These are phyloP conservation scores for Hydroisotoma schaefferi DNA, from an alignment of 2,888 invertebrate genomes.

Conservation along the genomic window DNA sequence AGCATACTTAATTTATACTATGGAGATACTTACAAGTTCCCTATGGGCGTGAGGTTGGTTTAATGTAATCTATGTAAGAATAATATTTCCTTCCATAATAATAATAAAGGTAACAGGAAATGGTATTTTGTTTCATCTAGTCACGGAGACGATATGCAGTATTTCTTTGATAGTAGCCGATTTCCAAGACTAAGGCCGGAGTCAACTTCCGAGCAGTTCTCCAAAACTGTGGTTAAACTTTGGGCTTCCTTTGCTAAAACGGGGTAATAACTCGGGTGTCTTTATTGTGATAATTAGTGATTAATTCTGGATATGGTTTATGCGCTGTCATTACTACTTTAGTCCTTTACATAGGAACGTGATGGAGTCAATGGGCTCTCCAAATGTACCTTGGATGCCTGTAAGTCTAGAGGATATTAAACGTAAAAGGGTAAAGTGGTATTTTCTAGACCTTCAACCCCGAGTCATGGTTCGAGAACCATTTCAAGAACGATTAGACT, in stretches of 20 bases:
- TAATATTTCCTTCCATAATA: background rate
- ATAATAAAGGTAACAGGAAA: background rate
- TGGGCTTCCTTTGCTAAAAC: conserved; percentile 56
- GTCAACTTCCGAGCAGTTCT: conserved; percentile 52
- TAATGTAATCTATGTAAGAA: background rate
- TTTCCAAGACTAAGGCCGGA: conserved; percentile 52
- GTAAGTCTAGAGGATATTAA: conserved; percentile 34
- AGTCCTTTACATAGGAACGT: conserved; percentile 24
- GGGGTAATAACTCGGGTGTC: conserved; percentile 51
- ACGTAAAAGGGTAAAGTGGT: conserved; percentile 35
- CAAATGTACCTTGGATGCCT: conserved; percentile 34
- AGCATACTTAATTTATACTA: conserved; percentile 55
- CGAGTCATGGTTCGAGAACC: conserved; percentile 22
- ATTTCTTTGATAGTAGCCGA: conserved; percentile 56
- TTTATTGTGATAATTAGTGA: background rate
- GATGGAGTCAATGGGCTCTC: conserved; percentile 30
- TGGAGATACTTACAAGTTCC: conserved; percentile 40
- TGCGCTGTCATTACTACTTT: background rate
- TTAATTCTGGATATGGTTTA: background rate
- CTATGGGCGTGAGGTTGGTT: conserved; percentile 21
- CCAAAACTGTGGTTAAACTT: conserved; percentile 52
- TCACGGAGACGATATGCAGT: conserved; percentile 59
- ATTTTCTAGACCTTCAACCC: conserved; percentile 24
- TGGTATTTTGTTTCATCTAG: conserved; percentile 44
- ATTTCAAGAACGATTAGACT: conserved; percentile 34